Conservation (phyloP, 2,797 vertebrate genomes). For the Synaphobranchus kaupii region DNA sequence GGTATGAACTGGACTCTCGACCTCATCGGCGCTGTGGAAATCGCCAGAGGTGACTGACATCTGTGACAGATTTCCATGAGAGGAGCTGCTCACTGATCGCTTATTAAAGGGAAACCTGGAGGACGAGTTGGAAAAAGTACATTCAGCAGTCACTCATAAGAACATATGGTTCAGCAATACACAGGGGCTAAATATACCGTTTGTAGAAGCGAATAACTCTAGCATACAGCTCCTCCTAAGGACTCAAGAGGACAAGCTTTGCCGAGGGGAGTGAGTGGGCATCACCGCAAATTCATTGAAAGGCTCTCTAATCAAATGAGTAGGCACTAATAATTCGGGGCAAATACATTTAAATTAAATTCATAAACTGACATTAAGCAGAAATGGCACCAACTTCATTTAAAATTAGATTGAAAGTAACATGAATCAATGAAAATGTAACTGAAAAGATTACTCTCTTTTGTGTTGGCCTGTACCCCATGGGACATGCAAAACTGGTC, state of each 20-base stretch:
- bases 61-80: conserved; percentile 82
- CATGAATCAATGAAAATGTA: not conserved
- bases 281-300: not conserved
- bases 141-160: not conserved
- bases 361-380: not conserved
- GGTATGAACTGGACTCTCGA: conserved; percentile 70
- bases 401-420: not conserved
- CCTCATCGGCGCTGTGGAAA: conserved; percentile 78
- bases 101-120: conserved; percentile 79
- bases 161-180: not conserved
- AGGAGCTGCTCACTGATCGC: conserved; percentile 71
- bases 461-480: not conserved
- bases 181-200: not conserved
- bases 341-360: not conserved
- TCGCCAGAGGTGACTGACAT: conserved; percentile 75
- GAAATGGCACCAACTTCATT: not conserved
- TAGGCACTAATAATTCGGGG: not conserved
- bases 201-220: not conserved
- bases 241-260: not conserved
- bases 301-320: not conserved
- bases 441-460: not conserved
- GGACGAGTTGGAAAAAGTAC: conserved; percentile 16
- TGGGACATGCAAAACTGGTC: not conserved
- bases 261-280: not conserved
- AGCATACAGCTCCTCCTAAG: not conserved